Evolutionary conservation across 2,888 invertebrate genomes (phyloP).

Genomic region (Piscicola geometra): DNA sequence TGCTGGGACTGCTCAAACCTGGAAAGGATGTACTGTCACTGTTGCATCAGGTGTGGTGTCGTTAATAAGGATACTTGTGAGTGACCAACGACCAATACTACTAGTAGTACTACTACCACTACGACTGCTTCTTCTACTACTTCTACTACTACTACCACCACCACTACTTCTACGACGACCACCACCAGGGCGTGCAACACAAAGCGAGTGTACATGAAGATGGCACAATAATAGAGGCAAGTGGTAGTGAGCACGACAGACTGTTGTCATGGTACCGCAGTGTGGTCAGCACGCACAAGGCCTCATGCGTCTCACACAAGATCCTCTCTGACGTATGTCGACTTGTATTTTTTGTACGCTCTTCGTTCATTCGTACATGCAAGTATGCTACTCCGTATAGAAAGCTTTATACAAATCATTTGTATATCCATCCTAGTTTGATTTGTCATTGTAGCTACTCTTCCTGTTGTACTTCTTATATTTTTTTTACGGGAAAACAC

Average conservation of each 20-base stretch:
- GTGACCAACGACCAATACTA: slow-evolving; percentile 52
- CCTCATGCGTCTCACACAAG: neutral
- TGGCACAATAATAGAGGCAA: neutral
- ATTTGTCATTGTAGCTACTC: no score
- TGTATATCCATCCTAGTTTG: no score
- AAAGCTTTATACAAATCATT: no score
- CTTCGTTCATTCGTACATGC: no score
- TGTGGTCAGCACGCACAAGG: neutral
- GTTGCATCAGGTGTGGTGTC: slow-evolving; percentile 41
- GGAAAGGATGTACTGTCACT: slow-evolving; percentile 23
- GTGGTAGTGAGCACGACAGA: neutral
- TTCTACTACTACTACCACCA: neutral
- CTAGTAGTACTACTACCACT: no score
- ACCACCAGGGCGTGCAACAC: neutral
- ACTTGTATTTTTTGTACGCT: no score
- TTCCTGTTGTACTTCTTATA: no score
- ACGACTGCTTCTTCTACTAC: no score
- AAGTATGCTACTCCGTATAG: no score
- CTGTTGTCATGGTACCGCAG: slow-evolving; percentile 5
- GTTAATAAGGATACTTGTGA: slow-evolving; percentile 56
- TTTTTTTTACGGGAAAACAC: no score
- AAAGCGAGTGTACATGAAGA: neutral
- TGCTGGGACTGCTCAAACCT: slow-evolving; percentile 7
- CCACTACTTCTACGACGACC: no score
- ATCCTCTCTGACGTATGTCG: neutral